phyloP scores from a whole-genome alignment of 2,113 vertebrate genomes.

The Phyllopteryx taeniolatus region DNA sequence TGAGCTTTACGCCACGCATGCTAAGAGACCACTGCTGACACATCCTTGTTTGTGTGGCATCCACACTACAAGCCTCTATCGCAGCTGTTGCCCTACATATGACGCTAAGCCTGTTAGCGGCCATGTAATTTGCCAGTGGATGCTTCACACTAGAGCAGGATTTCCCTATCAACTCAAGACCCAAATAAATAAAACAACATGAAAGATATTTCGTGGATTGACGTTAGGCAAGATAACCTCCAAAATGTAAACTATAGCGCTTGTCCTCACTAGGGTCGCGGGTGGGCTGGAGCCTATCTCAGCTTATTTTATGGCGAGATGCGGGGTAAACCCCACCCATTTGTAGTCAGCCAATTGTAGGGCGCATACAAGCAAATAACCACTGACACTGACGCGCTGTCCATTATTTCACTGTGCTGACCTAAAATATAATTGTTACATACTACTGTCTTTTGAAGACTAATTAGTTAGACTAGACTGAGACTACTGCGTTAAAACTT shows the following conservation, averaged over 20 bases:
- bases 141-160: background rate
- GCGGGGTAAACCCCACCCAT: background rate
- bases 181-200: background rate
- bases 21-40: slow-evolving; percentile 55
- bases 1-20: slow-evolving; percentile 52
- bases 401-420: background rate
- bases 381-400: background rate
- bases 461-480: no score
- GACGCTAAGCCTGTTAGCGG: slow-evolving; percentile 60
- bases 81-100: slow-evolving; percentile 63
- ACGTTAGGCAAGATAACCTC: background rate
- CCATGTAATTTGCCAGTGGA: slow-evolving; percentile 31
- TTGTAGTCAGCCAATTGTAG: background rate
- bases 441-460: no score
- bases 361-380: background rate
- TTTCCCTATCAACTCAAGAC: background rate
- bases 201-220: background rate
- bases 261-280: background rate
- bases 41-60: slow-evolving; percentile 45
- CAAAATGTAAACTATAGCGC: background rate
- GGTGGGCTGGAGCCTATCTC: background rate
- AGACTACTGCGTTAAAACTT: no score
- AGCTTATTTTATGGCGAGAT: background rate
- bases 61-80: slow-evolving; percentile 29
- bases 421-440: background rate